phyloP scores from a whole-genome alignment of 2,113 vertebrate genomes.

The Spheniscus mendiculus region DNA sequence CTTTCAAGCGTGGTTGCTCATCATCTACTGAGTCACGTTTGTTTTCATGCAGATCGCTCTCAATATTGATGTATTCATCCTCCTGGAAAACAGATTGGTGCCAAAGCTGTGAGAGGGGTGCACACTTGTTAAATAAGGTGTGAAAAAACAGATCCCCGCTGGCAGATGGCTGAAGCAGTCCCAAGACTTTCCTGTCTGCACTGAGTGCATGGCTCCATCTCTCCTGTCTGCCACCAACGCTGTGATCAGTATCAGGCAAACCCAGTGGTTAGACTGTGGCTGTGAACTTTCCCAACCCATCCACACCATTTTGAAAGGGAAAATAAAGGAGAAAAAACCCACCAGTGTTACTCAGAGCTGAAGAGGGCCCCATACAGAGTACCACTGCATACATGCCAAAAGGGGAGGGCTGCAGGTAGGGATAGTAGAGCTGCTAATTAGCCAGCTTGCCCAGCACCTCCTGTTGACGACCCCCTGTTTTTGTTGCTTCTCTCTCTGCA shows the following conservation, averaged over 20 bases:
- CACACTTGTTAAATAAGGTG: neutral
- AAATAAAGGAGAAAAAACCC: neutral
- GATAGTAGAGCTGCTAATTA: neutral
- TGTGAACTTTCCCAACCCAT: neutral
- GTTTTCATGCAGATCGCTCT: conserved; percentile 24
- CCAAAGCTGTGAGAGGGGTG: neutral
- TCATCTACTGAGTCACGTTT: neutral
- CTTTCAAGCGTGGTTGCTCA: conserved; percentile 29
- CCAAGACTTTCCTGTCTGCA: neutral
- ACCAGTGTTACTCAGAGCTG: neutral
- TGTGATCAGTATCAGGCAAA: neutral
- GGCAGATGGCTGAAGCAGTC: neutral
- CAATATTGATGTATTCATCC: conserved; percentile 51
- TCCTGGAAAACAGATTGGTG: conserved; percentile 61
- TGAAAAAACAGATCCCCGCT: neutral
- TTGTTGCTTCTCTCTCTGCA: neutral
- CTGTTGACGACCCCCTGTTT: fast-evolving
- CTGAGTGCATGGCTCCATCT: fast-evolving
- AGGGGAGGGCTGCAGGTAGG: neutral
- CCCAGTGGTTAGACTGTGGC: neutral
- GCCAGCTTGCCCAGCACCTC: neutral
- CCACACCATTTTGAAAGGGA: neutral
- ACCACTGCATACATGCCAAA: fast-evolving
- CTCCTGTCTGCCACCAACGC: neutral
- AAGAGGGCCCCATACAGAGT: neutral